Percentiles rank a stretch among this genome's conserved stretches.
Evolutionary conservation across 2,797 vertebrate species (phyloP).

Genomic region (Macropus fuliginosus): DNA sequence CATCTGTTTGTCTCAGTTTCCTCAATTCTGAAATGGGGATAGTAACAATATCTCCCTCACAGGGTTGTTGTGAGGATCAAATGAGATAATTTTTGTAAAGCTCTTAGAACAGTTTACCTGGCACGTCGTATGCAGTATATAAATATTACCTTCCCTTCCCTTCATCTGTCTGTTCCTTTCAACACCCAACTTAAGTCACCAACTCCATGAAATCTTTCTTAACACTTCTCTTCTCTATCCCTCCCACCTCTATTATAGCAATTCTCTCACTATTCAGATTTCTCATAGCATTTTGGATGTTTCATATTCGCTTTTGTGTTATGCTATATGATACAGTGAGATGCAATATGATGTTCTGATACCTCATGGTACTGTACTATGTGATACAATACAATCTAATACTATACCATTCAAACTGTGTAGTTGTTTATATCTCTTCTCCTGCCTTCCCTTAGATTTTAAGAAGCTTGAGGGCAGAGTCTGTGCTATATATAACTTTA

Average conservation of each 20-base stretch:
- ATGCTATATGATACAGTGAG: not conserved
- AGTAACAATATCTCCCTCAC: not conserved
- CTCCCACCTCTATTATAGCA: not conserved
- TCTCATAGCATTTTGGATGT: not conserved
- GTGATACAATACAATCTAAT: not conserved
- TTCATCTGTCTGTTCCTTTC: not conserved
- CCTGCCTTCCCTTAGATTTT: not conserved
- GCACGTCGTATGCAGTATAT: not conserved
- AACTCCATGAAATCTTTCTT: not conserved
- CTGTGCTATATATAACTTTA: not conserved
- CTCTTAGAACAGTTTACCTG: not conserved
- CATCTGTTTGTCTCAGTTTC: not conserved
- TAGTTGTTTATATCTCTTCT: not conserved
- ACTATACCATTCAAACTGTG: not conserved
- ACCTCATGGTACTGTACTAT: too few species aligned
- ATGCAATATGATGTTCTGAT: not conserved
- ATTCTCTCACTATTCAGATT: not conserved
- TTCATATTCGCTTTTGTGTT: not conserved
- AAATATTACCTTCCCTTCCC: not conserved
- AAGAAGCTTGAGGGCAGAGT: not conserved
- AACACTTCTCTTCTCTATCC: not conserved
- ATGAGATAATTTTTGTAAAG: not conserved
- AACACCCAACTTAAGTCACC: not conserved
- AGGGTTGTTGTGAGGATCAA: not conserved
- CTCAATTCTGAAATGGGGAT: not conserved